Evolutionary conservation across 2,113 vertebrate species (phyloP).

Genomic region (Carassius carassius): DNA sequence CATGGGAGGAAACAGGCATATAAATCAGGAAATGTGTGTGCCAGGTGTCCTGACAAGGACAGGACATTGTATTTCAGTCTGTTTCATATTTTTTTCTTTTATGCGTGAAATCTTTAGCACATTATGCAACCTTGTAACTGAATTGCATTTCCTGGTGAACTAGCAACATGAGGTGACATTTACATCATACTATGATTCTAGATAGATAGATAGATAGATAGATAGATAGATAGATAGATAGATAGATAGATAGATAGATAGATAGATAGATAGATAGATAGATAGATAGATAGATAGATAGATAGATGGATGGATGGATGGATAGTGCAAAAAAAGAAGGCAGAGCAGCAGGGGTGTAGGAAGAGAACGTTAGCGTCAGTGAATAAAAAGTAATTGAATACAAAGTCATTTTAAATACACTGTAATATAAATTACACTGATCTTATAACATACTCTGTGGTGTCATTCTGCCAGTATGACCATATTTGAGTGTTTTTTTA

Average conservation of each 20-base stretch:
- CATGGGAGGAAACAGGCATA: conserved; percentile 53
- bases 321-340: not conserved
- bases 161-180: not conserved
- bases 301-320: not conserved
- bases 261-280: not conserved
- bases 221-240: not conserved
- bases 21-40: conserved; percentile 48
- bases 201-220: too few relatives aligned
- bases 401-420: not conserved
- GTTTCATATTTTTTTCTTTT: conserved; percentile 17
- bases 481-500: not conserved
- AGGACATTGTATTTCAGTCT: conserved; percentile 8
- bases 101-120: not conserved
- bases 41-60: conserved; percentile 1
- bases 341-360: not conserved
- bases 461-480: not conserved
- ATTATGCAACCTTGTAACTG: conserved; percentile 15
- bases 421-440: not conserved
- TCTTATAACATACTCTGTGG: not conserved
- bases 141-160: conserved; percentile 9
- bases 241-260: not conserved
- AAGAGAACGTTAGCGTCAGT: not conserved
- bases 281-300: not conserved
- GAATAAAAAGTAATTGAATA: not conserved
- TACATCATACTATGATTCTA: not conserved